Percentiles rank a stretch among this genome's conserved stretches.
These are phyloP conservation scores for Chloromyia formosa DNA, from an alignment of 2,888 invertebrate species.

Conservation along the genomic window DNA sequence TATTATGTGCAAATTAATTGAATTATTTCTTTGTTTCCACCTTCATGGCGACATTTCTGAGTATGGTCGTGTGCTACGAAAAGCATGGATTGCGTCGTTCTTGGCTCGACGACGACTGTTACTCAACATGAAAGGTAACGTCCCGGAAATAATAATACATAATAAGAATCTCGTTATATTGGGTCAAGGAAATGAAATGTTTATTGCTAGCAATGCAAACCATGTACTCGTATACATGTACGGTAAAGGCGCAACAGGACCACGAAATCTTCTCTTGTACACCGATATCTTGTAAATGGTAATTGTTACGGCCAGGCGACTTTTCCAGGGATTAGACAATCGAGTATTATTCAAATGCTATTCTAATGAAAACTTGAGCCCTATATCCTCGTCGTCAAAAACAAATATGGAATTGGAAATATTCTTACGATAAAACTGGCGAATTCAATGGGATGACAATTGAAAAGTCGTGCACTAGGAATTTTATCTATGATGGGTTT, in stretches of 20 bases:
- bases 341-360: constrained; percentile 13
- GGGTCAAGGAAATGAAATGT: constrained; percentile 41
- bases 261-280: too few species aligned
- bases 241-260: too few species aligned
- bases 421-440: neutral
- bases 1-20: constrained; percentile 34
- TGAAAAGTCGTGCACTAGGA: constrained; percentile 31
- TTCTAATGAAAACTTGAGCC: neutral
- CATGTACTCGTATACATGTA: neutral
- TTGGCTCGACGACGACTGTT: neutral
- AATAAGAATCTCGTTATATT: constrained; percentile 21
- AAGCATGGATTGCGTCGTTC: neutral
- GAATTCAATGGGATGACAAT: constrained; percentile 25
- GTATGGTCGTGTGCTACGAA: neutral
- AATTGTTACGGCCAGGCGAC: neutral
- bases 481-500: constrained; percentile 22
- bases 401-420: neutral
- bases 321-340: neutral
- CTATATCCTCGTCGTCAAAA: neutral
- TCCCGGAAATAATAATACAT: constrained; percentile 33
- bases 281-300: neutral
- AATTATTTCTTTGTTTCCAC: constrained; percentile 25
- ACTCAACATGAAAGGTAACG: constrained; percentile 16
- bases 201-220: constrained; percentile 1
- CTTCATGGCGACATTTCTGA: neutral